Percentiles rank a stretch among this genome's conserved stretches.
Conservation (phyloP, 2,888 invertebrate species). For the Tineola bisselliella region DNA sequence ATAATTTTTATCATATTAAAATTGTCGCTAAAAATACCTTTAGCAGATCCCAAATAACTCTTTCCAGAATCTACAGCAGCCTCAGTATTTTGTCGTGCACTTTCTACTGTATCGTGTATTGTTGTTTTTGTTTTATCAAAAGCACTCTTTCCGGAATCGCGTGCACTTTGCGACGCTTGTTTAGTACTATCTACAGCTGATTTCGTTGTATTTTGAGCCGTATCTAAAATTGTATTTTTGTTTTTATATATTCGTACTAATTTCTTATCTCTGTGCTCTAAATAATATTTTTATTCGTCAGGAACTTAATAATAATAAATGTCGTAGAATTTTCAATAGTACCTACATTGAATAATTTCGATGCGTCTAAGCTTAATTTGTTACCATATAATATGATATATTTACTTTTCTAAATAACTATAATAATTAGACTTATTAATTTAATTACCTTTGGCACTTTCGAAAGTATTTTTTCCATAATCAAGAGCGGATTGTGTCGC, state of each 20-base stretch:
- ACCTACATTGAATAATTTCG: no score
- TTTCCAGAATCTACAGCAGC: conserved; percentile 28
- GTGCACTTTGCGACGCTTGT: conserved; percentile 32
- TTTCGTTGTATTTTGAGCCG: conserved; percentile 28
- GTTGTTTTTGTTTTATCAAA: conserved; percentile 33
- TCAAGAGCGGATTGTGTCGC: conserved; percentile 33
- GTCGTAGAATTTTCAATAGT: no score
- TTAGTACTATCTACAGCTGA: conserved; percentile 40
- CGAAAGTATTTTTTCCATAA: conserved; percentile 22
- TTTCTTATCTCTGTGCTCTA: no score
- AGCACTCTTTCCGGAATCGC: conserved; percentile 20
- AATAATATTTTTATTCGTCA: no score
- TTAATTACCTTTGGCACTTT: not conserved
- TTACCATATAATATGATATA: no score
- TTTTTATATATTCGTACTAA: no score
- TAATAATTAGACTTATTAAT: no score
- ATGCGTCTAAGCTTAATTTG: no score
- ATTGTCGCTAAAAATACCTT: conserved; percentile 20
- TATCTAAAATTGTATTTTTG: conserved; percentile 25
- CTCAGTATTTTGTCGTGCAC: conserved; percentile 35
- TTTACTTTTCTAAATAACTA: no score
- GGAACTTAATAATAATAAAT: no score
- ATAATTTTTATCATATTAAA: not conserved
- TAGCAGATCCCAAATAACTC: conserved; percentile 31
- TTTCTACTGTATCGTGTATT: conserved; percentile 30